Evolutionary conservation across 2,113 vertebrate genomes (phyloP), one percentile per base, ranked within the genome.

Genomic region (Morone saxatilis): DNA sequence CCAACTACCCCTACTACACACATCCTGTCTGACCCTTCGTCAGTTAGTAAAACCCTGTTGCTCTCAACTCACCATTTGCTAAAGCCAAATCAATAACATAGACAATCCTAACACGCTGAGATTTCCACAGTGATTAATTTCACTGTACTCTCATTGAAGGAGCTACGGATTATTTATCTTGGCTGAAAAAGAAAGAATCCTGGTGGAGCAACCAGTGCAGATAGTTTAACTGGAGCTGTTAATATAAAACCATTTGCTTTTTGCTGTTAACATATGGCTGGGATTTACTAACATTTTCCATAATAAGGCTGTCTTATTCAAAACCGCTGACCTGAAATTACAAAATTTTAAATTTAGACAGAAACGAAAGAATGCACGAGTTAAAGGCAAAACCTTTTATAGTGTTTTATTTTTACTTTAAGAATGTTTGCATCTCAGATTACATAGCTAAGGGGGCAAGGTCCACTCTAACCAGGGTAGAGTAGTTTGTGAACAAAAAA

Each of bases 401-500:
- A 20, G 12, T 70, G 31, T 31, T 31, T 70, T 7, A 5, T 47
- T 63, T 83, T 77, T 71, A 76, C 19, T 20, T 48, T 7, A 45
- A 47, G 7, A 25, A 17, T 78, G 22, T 78, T 56, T 68, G 0
- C 17, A 13, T 83, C 20, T 73, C 16, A 73, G 59, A 36, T 78
- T 8, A 14, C 62, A 22, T 40, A 56, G 38, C 76, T 16, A 13
- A 61, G 6, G 22, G 10, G 20, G 76, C 2, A 25, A 51, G 20
- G 20, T 50, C 19, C 57, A 71, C 50, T 84, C 61, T 75, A 59
- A 70, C 50, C 11, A 45, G 19, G 13, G 38, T 47, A 10, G 61
- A 53, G 41, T 63, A 76, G 41, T 65, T 71, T 73, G 12, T 59
- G 67, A 89, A 78, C 54, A 76, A 78, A 76, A 78, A 78, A 43